A percentile compares a stretch with the other conserved stretches of the same genome.
phyloP scores from a whole-genome alignment of 2,888 invertebrate species.

The Cremastinae sp. region DNA sequence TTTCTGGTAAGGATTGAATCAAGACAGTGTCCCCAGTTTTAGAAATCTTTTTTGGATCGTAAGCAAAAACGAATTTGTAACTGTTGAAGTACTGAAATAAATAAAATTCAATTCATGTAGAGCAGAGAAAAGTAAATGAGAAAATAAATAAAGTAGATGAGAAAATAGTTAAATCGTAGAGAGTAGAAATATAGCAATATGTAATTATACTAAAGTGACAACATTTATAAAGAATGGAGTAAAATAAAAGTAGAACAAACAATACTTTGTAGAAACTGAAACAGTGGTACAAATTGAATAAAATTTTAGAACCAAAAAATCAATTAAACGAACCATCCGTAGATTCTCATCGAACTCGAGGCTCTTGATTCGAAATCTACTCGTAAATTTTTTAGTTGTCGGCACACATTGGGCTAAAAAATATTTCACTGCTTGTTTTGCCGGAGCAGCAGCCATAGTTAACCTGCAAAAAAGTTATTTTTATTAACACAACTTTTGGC shows the following conservation, averaged over 20 bases:
- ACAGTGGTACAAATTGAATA: neutral
- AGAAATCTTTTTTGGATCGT: slow-evolving; percentile 89
- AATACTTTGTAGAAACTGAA: slow-evolving; percentile 67
- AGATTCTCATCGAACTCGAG: slow-evolving; percentile 89
- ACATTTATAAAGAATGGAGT: too few species aligned
- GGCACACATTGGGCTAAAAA: slow-evolving; percentile 91
- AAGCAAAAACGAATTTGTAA: slow-evolving; percentile 87
- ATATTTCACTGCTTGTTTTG: slow-evolving; percentile 60
- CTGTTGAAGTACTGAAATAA: slow-evolving; percentile 87
- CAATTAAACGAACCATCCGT: slow-evolving; percentile 85
- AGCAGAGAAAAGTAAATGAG: too few species aligned
- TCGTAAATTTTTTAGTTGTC: slow-evolving; percentile 88
- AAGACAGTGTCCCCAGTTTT: slow-evolving; percentile 92
- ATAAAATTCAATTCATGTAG: too few species aligned
- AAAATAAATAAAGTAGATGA: slow-evolving; percentile 46
- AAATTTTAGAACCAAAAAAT: slow-evolving; percentile 16
- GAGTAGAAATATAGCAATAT: too few species aligned
- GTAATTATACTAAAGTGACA: too few species aligned
- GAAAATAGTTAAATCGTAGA: too few species aligned
- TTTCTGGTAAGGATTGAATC: slow-evolving; percentile 87
- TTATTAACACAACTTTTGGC: too few species aligned
- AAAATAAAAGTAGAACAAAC: too few species aligned
- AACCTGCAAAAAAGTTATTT: too few species aligned
- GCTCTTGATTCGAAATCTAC: slow-evolving; percentile 89
- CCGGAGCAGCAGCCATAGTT: slow-evolving; percentile 42